Evolutionary conservation across 2,797 vertebrate species (phyloP), one percentile per base, ranked within the genome.

Genomic region (Chromobotia macracanthus): DNA sequence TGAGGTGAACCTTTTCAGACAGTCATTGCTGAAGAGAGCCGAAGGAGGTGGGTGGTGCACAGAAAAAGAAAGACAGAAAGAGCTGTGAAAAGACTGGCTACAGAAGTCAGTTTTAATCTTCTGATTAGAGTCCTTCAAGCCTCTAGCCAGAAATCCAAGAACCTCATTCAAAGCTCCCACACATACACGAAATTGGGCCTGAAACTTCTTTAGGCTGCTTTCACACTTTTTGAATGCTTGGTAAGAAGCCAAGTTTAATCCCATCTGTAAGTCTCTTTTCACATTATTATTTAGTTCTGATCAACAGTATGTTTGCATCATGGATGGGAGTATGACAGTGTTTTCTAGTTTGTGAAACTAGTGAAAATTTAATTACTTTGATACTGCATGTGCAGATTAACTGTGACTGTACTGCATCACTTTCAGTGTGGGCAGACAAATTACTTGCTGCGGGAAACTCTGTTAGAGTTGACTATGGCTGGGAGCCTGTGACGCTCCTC

Each of bases 1-100:
- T 19, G 60, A 79, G 77, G 28, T 35, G 19, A 75, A 67, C 77
- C 68, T 19, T 11, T 12, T 11, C 18, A 48, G 10, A 60, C 12
- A 48, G 38, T 41, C 38, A 8, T 7, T 41, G 38, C 6, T 7
- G 9, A 8, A 41, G 9, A 41, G 16, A 73, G 31, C n/a, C 7
- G 50, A 63, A 63, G 23, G 6, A 35, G 48, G n/a, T 64, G 72
- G 71, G 41, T 61, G 41, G 11, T 48, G 23, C 0, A 0, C 31
- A 10, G 9, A 41, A 41, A 41, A 18, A 50, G 21, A 46, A 44
- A 58, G 35, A 23, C 23, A 44, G 19, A 58, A 25, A 31, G 38
- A 41, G 38, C 38, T 21, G n/a, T 1, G 35, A 44, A 38, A 44
- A 46, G 25, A 61, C 12, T 35, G 38, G 38, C 38, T 41, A 41